Evolutionary conservation across 2,888 invertebrate species (phyloP), one percentile per base, ranked within the genome.

Genomic region (Itoplectis maculator): DNA sequence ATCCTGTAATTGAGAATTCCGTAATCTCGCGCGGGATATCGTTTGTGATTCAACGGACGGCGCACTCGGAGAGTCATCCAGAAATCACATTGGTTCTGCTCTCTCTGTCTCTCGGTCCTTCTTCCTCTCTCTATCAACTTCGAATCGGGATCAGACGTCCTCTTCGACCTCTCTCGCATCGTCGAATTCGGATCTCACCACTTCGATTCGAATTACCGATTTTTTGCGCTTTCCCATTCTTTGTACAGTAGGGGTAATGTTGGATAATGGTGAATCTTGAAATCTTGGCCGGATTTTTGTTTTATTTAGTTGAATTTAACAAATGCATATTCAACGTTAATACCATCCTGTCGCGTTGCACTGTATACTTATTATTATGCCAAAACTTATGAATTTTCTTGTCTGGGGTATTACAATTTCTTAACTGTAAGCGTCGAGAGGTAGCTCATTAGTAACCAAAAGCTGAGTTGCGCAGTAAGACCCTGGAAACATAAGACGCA

Each of bases 1-100:
- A 89, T 86, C 87, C 87, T 81, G 84, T 88, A 87, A 89, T 89
- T 86, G 86, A 87, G 87, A 86, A 87, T 88, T 86, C 86, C 84
- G 81, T 88, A 87, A 89, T 87, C 88, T 86, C 86, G 79, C 70
- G 81, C 82, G 37, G 37, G 20, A 61, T 61, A 13, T 45, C 45
- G 59, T 49, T 47, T 29, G 29, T 61, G 73, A 73, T 73, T 61
- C 47, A 47, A 37, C 61, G 47, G 4, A 29, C 23, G n/a, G 4
- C 0, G 65, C 61, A 20, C n/a, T 11, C 73, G 47, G 47, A 59
- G 59, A 59, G 59, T 47, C 59, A 61, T 45, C 45, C 42, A 29
- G 61, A 18, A 61, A 61, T 61, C 59, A 45, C 47, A 61, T 73
- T 45, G 65, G 40, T 7, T 42, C 45, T 6, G 35, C 35, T 54